phyloP scores from a whole-genome alignment of 2,888 invertebrate species.

The Lumbricus terrestris region DNA sequence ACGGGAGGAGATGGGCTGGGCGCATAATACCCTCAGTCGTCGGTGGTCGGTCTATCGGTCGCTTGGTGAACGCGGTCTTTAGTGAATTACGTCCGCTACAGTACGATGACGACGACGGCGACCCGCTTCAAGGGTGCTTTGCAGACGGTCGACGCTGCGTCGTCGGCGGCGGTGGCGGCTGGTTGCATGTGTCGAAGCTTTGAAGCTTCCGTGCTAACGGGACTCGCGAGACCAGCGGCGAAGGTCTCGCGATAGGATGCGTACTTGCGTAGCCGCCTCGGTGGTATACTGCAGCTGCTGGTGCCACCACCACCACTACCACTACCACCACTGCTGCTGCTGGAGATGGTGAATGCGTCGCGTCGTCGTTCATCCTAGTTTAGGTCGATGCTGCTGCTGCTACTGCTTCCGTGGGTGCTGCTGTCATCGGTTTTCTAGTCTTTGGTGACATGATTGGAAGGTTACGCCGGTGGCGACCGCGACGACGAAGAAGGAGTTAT shows the following conservation, averaged over 20 bases:
- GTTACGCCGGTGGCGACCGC: neutral
- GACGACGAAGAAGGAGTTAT: conserved; percentile 15
- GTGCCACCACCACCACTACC: too few species aligned
- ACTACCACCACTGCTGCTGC: conserved; percentile 6
- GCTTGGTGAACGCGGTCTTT: neutral
- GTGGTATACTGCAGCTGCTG: too few species aligned
- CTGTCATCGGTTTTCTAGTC: neutral
- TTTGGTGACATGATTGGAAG: conserved; percentile 15
- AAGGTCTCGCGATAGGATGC: neutral
- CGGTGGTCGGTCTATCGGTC: neutral
- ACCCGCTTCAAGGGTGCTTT: neutral
- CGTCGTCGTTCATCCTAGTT: neutral
- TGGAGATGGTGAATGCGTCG: neutral
- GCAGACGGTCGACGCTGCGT: too few species aligned
- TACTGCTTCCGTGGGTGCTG: neutral
- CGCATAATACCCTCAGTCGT: neutral
- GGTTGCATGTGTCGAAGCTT: neutral
- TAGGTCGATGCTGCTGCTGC: neutral
- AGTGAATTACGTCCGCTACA: neutral
- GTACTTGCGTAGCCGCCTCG: too few species aligned
- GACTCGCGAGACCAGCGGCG: neutral
- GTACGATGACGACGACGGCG: too few species aligned
- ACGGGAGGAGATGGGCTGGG: neutral
- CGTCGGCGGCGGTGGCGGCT: too few species aligned
- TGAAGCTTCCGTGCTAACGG: neutral